phyloP scores from a whole-genome alignment of 2,113 vertebrate genomes.

The Sitta europaea region DNA sequence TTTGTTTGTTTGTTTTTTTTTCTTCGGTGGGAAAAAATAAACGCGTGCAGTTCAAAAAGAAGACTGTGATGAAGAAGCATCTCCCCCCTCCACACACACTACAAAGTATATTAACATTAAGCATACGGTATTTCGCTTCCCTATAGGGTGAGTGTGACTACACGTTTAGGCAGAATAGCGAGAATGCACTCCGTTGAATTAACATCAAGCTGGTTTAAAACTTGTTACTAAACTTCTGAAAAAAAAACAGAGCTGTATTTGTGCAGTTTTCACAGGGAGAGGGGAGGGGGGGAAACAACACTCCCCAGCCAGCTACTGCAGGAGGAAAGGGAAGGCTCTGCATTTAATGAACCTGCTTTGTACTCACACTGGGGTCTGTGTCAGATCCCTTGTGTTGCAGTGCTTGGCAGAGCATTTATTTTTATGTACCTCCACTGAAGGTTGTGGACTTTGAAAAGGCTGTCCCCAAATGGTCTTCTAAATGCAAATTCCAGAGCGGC shows the following conservation, averaged over 20 bases:
- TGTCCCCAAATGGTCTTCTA: slow-evolving; percentile 10
- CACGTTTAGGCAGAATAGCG: rapidly evolving
- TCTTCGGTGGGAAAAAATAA: rapidly evolving
- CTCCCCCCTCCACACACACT: rapidly evolving
- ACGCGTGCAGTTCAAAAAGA: neutral
- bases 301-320: neutral
- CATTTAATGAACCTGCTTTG: slow-evolving; percentile 2
- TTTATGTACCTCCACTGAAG: neutral
- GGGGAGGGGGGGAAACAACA: neutral
- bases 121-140: neutral
- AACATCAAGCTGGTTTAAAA: neutral
- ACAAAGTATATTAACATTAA: neutral
- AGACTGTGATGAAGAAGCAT: too few species aligned
- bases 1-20: neutral
- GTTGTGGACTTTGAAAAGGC: neutral
- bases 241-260: neutral
- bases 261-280: neutral
- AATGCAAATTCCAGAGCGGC: neutral
- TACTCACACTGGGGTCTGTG: neutral
- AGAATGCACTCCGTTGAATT: neutral
- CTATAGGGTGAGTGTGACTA: rapidly evolving
- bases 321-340: neutral
- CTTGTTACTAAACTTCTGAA: neutral
- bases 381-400: neutral
- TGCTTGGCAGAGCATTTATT: neutral